Evolutionary conservation across 2,888 invertebrate species (phyloP).

Genomic region (Psylliodes chrysocephalus): DNA sequence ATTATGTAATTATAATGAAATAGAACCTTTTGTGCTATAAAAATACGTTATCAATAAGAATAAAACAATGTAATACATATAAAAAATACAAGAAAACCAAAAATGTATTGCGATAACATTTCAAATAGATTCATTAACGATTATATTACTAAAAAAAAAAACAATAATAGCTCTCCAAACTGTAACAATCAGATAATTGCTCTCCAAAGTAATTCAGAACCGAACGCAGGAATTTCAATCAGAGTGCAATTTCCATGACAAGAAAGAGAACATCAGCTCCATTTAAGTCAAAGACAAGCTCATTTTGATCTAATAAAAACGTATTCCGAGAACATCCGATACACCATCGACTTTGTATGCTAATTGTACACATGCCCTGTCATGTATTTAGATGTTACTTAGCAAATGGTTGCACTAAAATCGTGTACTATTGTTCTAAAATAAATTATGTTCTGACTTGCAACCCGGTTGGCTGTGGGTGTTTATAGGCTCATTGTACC

Average conservation of each 20-base stretch:
- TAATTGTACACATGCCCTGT: constrained; percentile 63
- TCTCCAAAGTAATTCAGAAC: neutral
- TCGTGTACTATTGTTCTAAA: constrained; percentile 64
- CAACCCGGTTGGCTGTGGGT: constrained; percentile 55
- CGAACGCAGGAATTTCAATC: constrained; percentile 16
- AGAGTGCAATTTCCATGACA: constrained; percentile 12
- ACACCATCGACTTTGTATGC: constrained; percentile 58
- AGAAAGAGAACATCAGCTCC: constrained; percentile 23
- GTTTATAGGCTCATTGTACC: constrained; percentile 61
- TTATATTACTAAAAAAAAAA: too few relatives aligned
- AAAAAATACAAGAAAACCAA: too few relatives aligned
- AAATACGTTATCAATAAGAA: too few relatives aligned
- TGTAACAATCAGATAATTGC: too few relatives aligned
- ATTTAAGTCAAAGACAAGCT: constrained; percentile 35
- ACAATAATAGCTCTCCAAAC: too few relatives aligned
- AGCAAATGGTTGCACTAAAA: constrained; percentile 63
- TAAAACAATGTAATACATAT: too few relatives aligned
- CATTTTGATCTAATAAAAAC: constrained; percentile 34
- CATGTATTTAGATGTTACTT: constrained; percentile 63
- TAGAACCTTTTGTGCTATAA: too few relatives aligned
- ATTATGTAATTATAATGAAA: too few relatives aligned
- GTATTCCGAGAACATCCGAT: constrained; percentile 42
- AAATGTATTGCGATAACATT: too few relatives aligned
- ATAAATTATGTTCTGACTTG: constrained; percentile 62
- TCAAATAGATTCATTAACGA: too few relatives aligned